Evolutionary conservation across 2,888 invertebrate genomes (phyloP), one percentile per base, ranked within the genome.

Genomic region (Pristionchus entomophagus): DNA sequence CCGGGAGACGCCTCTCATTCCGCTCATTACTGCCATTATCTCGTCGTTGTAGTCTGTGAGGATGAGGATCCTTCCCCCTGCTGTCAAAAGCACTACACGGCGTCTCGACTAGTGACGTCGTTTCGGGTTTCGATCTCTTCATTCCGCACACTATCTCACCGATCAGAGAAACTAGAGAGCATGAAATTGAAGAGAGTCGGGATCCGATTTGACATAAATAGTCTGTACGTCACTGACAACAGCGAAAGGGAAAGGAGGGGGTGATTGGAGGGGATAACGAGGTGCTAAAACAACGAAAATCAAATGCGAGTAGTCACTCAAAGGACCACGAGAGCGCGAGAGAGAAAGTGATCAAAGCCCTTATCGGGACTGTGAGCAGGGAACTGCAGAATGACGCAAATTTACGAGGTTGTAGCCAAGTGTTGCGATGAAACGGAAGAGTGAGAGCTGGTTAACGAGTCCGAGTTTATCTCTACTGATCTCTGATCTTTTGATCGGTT

Each of bases 361-460:
- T 73, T 73, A 73, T 73, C 73, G 10, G 38, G 69, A 41, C 6
- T 6, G 10, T 32, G 62, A 35, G 65, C 65, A 73, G 38, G n/a
- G 73, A 73, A 73, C 73, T 73, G 73, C 19, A 8, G 41, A 41
- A 32, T 73, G 73, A 73, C 73, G 73, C 73, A 73, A 73, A 8
- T 73, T 73, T 41, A 73, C 73, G 73, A 73, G 41, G 8, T 73
- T 73, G 73, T 73, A 73, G 65, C 38, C 65, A 69, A 69, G 73
- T 45, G 73, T 73, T 73, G 69, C 69, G 69, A 69, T 69, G 73
- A 26, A 10, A n/a, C 73, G 41, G 41, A 41, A 41, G 45, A 29
- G 41, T 41, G 19, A n/a, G n/a, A n/a, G 45, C 45, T 10, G 56
- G 5, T 56, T 56, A 56, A 56, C 56, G 56, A 56, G 56, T 17